phyloP scores from a whole-genome alignment of 2,113 vertebrate genomes.

The Scortum barcoo region DNA sequence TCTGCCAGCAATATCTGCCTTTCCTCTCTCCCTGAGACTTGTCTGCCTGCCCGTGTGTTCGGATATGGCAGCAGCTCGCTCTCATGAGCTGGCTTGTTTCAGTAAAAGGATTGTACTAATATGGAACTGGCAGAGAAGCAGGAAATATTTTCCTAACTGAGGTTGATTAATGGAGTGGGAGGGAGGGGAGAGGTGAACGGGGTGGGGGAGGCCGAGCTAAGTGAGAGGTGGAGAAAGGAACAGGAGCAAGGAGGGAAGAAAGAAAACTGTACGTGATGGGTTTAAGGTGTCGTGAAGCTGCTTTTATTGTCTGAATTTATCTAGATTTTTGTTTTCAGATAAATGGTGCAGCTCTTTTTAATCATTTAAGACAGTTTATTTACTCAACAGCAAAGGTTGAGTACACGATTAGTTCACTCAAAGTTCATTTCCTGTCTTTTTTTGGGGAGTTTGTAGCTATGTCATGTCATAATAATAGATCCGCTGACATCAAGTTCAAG shows the following conservation, averaged over 20 bases:
- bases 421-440: background rate
- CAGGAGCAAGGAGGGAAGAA: slow-evolving; percentile 12
- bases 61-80: slow-evolving; percentile 47
- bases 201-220: slow-evolving; percentile 4
- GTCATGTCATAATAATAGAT: background rate
- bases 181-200: slow-evolving; percentile 1
- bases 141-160: slow-evolving; percentile 79
- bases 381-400: background rate
- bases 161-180: slow-evolving; percentile 62
- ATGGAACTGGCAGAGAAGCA: slow-evolving; percentile 77
- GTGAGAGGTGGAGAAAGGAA: slow-evolving; percentile 25
- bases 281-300: background rate
- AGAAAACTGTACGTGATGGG: slow-evolving; percentile 21
- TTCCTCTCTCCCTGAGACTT: slow-evolving; percentile 48
- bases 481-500: background rate
- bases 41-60: slow-evolving; percentile 47
- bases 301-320: too few species aligned
- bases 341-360: background rate
- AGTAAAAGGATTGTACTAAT: slow-evolving; percentile 77
- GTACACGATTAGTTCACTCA: background rate
- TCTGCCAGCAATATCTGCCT: slow-evolving; percentile 68
- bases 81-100: slow-evolving; percentile 66
- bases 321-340: too few species aligned
- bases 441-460: background rate
- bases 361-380: background rate